Evolutionary conservation across 2,888 invertebrate species (phyloP).

Genomic region (Minunthozetes semirufus): DNA sequence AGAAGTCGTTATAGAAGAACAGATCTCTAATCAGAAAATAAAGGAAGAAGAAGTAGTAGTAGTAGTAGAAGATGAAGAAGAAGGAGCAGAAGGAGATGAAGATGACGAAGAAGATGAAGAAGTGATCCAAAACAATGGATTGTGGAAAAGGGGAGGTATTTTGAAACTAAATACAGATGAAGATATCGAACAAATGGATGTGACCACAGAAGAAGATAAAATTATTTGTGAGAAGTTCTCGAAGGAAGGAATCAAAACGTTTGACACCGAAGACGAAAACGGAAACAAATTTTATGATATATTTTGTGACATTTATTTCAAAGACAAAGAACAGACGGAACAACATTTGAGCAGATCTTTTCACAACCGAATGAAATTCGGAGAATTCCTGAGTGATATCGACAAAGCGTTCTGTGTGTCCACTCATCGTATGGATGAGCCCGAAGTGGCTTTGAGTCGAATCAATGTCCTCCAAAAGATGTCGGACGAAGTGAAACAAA

Average conservation of each 20-base stretch:
- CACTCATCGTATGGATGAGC: not conserved
- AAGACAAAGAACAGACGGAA: not conserved
- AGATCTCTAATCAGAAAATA: too few species aligned
- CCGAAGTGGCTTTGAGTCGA: constrained; percentile 21
- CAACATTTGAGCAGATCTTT: not conserved
- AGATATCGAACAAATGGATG: too few species aligned
- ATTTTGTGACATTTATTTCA: constrained; percentile 2
- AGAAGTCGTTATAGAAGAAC: too few species aligned
- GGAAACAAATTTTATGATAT: not conserved
- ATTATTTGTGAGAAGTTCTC: not conserved
- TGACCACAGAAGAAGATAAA: too few species aligned
- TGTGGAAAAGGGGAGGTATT: too few species aligned
- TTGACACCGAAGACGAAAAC: not conserved
- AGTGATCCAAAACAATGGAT: too few species aligned
- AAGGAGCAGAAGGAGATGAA: too few species aligned
- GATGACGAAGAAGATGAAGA: too few species aligned
- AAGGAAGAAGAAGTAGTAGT: too few species aligned
- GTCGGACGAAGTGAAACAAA: not conserved
- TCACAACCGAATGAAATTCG: not conserved
- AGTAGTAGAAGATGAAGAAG: too few species aligned
- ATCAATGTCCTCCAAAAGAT: not conserved
- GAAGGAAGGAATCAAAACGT: not conserved
- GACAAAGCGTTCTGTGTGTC: not conserved
- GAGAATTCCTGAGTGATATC: not conserved
- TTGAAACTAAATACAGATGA: too few species aligned